Base-by-base conservation (phyloP, 2,113 vertebrate genomes). In the Callipepla californica region DNA sequence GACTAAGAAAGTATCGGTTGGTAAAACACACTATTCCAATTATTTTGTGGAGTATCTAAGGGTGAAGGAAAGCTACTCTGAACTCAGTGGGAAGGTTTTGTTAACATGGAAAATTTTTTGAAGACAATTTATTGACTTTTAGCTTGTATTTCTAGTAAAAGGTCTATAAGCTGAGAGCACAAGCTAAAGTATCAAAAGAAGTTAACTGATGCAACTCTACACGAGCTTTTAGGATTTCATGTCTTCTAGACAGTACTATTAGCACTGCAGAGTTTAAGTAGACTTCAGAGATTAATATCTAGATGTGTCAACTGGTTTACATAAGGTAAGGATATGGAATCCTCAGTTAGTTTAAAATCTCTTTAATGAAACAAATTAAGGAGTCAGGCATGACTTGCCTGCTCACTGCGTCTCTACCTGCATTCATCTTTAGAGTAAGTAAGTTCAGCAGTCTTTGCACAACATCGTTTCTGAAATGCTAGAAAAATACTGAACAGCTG, bases 151-250 rank as follows among this genome's bases (percentile, higher is more conserved):
- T 12, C 16, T 40, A 63, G 36, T 16, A 63, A 26, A 7, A 63
- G 40, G 3, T 63, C 23, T 62, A 21, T 7, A 28, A 40, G 11
- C 7, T 44, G 42, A 19, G 5, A 58, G 20, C 7, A 51, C 8
- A 38, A 58, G n/a, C 20, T 38, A 34, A 23, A 5, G 28, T 28
- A 2, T 8, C 1, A 61, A 47, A 50, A 7, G 0, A 65, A 80
- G 23, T 42, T 23, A 38, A 13, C 30, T 65, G 4, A 50, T 47
- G 4, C 21, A 65, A 57, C 5, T 30, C 14, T 17, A 21, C 8
- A 8, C 1, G 5, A 87, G 8, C 11, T 61, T 80, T n/a, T 22
- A 42, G 5, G 32, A 55, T 32, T 65, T 50, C 11, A 72, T 25
- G 25, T 44, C 44, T 65, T 68, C 34, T 69, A 1, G 9, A 22